Evolutionary conservation across 2,888 invertebrate genomes (phyloP), one percentile per base, ranked within the genome.

Genomic region (Pterostichus niger): DNA sequence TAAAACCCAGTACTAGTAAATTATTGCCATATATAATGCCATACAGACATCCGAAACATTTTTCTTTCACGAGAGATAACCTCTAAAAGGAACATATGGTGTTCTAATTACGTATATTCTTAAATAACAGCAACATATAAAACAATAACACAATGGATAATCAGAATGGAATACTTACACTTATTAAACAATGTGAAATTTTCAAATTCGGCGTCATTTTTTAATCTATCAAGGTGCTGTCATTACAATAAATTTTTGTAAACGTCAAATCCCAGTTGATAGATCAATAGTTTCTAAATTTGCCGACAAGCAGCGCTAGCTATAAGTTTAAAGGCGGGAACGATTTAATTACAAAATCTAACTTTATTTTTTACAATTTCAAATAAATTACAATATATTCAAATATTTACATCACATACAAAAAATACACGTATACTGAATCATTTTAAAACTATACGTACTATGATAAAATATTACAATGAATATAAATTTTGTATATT

Each of bases 201-300:
- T 93, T 94, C 87, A 95, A 92, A 91, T 94, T 94, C 88, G 94
- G 94, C 91, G 94, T 93, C 95, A 95, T 95, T 90, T 91, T 92
- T 83, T n/a, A 40, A 13, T 82, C 6, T 56, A 61, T 80, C 40
- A 49, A 33, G 40, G 64, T 52, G 13, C 61, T 83, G 83, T 76
- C 83, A 83, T 77, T 40, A 83, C 82, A 33, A 4, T 59, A 13
- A 77, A 83, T 77, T 79, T 24, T 83, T 83, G 83, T 83, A 83
- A 71, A 71, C 68, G 68, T 71, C 68, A 71, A 71, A 71, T 44
- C 11, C 44, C 17, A 68, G 40, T 61, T 61, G 59, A 49, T 56
- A 24, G 56, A 61, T 59, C 40, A 15, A n/a, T 64, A 56, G 64
- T 56, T 24, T 24, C 24, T 24, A 24, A 24, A 24, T 24, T 24